Percentiles rank a stretch among this genome's conserved stretches.
Conservation (phyloP, 2,113 vertebrate species). For the Butorides virescens region DNA sequence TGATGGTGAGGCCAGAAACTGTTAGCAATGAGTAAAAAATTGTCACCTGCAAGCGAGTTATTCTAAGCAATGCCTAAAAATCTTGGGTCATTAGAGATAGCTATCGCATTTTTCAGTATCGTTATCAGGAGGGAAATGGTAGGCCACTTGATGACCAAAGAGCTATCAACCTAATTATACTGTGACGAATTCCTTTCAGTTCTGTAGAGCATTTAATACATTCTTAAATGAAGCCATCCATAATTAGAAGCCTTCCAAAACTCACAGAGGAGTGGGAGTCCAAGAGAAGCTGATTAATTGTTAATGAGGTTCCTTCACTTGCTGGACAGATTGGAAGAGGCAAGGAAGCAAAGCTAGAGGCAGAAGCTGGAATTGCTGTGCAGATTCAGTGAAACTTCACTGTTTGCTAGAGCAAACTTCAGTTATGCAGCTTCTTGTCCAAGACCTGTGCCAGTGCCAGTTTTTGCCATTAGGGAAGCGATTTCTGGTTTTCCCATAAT, state of each 20-base stretch:
- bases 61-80: not conserved
- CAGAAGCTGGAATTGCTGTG: not conserved
- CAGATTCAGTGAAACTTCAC: not conserved
- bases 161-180: constrained; percentile 41
- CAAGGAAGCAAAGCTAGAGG: not conserved
- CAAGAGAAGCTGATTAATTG: constrained; percentile 25
- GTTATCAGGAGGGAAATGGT: not conserved
- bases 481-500: not conserved
- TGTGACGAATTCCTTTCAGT: constrained; percentile 44
- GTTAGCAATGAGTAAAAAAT: not conserved
- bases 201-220: constrained; percentile 36
- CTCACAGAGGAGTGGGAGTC: not conserved
- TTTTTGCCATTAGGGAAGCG: not conserved
- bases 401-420: not conserved
- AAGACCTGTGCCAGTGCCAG: not conserved
- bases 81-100: not conserved
- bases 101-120: not conserved
- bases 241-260: constrained; percentile 50
- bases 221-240: constrained; percentile 15
- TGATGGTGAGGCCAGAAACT: not conserved
- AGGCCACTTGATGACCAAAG: constrained; percentile 10
- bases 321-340: not conserved
- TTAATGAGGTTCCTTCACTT: constrained; percentile 17
- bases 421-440: not conserved
- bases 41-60: not conserved